Percentiles rank a stretch among this genome's conserved stretches.
phyloP scores from a whole-genome alignment of 2,888 invertebrate species.

The Stramonita haemastoma region DNA sequence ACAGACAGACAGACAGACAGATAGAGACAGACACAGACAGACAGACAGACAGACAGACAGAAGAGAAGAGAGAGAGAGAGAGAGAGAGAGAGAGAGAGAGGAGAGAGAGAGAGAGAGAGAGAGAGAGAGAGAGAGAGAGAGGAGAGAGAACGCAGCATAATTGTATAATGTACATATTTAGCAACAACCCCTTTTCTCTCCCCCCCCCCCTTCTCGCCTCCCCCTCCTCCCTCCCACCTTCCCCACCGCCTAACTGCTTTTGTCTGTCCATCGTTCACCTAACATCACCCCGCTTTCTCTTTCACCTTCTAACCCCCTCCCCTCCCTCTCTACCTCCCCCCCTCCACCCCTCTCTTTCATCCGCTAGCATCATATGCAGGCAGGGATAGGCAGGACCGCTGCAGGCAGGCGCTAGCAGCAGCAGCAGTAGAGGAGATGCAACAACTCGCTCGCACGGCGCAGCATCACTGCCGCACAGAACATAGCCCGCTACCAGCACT shows the following conservation, averaged over 20 bases:
- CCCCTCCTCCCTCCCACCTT: not conserved
- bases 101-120: no score
- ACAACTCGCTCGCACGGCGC: conserved; percentile 9
- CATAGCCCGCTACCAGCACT: no score
- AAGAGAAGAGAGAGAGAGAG: no score
- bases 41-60: no score
- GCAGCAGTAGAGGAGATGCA: not conserved
- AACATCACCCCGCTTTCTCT: not conserved
- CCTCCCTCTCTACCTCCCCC: not conserved
- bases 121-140: no score
- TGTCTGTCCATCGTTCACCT: conserved; percentile 3
- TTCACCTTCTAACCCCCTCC: not conserved
- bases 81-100: no score
- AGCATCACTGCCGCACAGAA: not conserved
- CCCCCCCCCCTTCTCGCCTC: not conserved
- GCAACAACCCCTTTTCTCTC: not conserved
- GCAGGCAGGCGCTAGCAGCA: conserved; percentile 21
- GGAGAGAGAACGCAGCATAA: not conserved
- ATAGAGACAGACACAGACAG: no score
- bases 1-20: no score
- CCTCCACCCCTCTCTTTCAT: not conserved
- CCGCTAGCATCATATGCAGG: conserved; percentile 38
- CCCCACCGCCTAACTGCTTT: not conserved
- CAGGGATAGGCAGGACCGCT: not conserved
- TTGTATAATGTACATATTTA: conserved; percentile 17